phyloP scores from a whole-genome alignment of 2,888 invertebrate species.

The Pollenia griseotomentosa region DNA sequence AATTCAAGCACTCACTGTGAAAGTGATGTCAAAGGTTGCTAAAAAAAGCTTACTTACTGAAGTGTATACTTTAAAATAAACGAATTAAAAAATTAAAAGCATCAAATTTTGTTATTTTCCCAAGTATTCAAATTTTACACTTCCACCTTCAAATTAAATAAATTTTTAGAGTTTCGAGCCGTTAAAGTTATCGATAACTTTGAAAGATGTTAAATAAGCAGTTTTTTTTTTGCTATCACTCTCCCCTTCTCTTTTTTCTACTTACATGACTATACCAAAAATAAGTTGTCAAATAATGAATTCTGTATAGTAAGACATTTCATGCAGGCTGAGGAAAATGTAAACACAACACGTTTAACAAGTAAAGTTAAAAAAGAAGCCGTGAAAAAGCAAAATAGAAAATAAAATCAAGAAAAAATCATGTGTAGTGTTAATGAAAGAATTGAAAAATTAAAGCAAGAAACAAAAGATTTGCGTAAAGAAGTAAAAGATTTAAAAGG shows the following conservation, averaged over 20 bases:
- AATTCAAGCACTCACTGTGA: no score
- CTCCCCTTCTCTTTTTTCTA: slow-evolving; percentile 31
- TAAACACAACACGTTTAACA: slow-evolving; percentile 18
- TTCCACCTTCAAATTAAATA: no score
- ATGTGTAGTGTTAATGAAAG: slow-evolving; percentile 62
- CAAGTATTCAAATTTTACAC: no score
- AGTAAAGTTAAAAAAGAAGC: slow-evolving; percentile 28
- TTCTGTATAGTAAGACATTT: slow-evolving; percentile 57
- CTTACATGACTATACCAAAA: slow-evolving; percentile 36
- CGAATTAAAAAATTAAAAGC: no score
- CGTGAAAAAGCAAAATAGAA: not conserved
- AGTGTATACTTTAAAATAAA: no score
- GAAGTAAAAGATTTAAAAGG: slow-evolving; percentile 64
- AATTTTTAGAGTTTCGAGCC: no score
- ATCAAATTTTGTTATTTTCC: no score
- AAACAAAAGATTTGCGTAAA: slow-evolving; percentile 58
- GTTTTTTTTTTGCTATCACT: slow-evolving; percentile 4
- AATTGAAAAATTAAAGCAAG: slow-evolving; percentile 63
- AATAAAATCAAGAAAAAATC: slow-evolving; percentile 11
- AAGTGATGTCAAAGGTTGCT: no score
- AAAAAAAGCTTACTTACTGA: no score
- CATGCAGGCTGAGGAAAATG: slow-evolving; percentile 41
- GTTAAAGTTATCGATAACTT: slow-evolving; percentile 30
- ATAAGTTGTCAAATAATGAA: slow-evolving; percentile 60
- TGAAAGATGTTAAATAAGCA: not conserved